Conservation (phyloP, 64 coral and sea anemone species). For the Stichodactyla mertensii region DNA sequence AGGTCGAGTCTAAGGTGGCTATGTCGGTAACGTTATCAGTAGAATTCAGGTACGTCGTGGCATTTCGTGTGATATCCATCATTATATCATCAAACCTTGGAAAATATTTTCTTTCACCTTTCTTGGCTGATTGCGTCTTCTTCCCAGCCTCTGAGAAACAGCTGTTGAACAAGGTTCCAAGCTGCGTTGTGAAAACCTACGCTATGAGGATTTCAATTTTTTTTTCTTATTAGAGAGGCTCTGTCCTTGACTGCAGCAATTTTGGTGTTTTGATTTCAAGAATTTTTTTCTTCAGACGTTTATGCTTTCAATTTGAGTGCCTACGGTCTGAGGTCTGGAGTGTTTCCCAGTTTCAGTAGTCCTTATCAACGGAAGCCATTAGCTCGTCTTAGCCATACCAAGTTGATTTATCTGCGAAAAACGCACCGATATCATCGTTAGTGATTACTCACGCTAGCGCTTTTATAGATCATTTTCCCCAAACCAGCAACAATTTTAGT, state of each 20-base stretch:
- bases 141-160: not conserved
- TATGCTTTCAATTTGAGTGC: too few relatives aligned
- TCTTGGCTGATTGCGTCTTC: not conserved
- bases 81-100: not conserved
- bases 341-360: not conserved
- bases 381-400: not conserved
- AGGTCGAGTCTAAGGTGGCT: not conserved
- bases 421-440: too few relatives aligned
- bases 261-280: too few relatives aligned
- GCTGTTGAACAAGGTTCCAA: not conserved
- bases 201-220: too few relatives aligned
- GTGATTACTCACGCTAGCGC: too few relatives aligned
- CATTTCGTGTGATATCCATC: not conserved
- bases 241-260: too few relatives aligned
- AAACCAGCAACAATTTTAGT: too few relatives aligned
- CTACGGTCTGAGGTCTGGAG: too few relatives aligned
- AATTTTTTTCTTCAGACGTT: not conserved
- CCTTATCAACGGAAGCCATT: not conserved
- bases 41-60: not conserved
- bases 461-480: too few relatives aligned
- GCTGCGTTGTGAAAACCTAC: not conserved
- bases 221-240: too few relatives aligned
- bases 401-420: not conserved
- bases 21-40: not conserved
- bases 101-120: not conserved